Base-by-base conservation (phyloP, 2,113 vertebrate species). In the Fukomys damarensis region DNA sequence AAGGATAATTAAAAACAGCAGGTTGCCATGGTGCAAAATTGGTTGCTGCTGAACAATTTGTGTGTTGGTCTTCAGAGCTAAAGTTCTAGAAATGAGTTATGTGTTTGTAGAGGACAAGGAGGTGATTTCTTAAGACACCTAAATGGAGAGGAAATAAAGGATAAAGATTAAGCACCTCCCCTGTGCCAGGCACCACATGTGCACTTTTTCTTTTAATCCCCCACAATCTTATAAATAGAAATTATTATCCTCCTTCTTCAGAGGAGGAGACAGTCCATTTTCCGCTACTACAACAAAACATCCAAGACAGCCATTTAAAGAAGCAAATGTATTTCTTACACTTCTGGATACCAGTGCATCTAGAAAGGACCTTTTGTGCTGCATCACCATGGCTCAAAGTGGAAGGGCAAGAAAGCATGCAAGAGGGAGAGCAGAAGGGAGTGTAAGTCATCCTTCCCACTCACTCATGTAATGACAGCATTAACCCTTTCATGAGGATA, bases 1-100 rank as follows among this genome's bases (percentile, higher is more conserved):
- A 86, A 91, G 28, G 97, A 97, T 98, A 98, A 99, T 98, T 98
- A 98, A 98, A 98, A 98, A 97, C 98, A 98, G 98, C 95, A 97
- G 95, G 98, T 99, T 99, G 86, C 98, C 98, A 98, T 98, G 97
- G 98, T 65, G 74, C 95, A 97, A 98, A 98, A 98, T 98, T 97
- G 97, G 98, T 98, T 96, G 90, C 96, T 98, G 98, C 98, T 98
- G 97, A 98, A 98, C 95, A 98, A 95, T 97, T 97, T 98, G 95
- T 98, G 94, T 96, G 93, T 97, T 98, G 98, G 97, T 97, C 95
- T 98, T 98, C n/a, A 93, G 92, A 97, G 94, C 88, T 94, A 79
- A 96, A 98, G 74, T 9, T 1, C 66, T 38, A 94, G 88, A 10
- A 77, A 92, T 89, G 95, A 98, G 93, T 95, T 96, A 86, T 66